Evolutionary conservation across 2,797 vertebrate genomes (phyloP).

Genomic region (Danio jaintianensis): DNA sequence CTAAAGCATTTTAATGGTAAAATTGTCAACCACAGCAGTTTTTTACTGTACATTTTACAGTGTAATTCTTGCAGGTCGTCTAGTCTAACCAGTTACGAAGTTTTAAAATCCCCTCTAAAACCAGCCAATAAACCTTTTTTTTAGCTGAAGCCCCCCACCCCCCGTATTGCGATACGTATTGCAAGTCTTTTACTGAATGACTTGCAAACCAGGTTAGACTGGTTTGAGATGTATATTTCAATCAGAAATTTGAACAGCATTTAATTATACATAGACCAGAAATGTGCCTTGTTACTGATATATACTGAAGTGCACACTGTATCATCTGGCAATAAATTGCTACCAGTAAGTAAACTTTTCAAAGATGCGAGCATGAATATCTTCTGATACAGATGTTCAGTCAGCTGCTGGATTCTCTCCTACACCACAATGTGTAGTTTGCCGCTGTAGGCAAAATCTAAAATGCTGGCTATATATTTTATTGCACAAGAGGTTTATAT

Average conservation of each 20-base stretch:
- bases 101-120: background rate
- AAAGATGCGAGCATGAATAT: slow-evolving; percentile 32
- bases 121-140: background rate
- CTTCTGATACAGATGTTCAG: slow-evolving; percentile 27
- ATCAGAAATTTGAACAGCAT: background rate
- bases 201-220: background rate
- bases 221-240: background rate
- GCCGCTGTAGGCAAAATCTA: slow-evolving; percentile 60
- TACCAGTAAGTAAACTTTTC: slow-evolving; percentile 5
- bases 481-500: slow-evolving; percentile 73
- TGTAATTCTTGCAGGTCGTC: background rate
- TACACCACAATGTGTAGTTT: slow-evolving; percentile 42
- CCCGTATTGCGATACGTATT: too few relatives aligned
- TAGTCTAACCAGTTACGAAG: background rate
- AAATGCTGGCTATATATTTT: slow-evolving; percentile 64
- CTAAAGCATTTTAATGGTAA: background rate
- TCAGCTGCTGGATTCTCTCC: slow-evolving; percentile 18
- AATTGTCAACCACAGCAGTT: too few relatives aligned
- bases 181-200: too few relatives aligned
- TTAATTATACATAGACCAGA: slow-evolving; percentile 2
- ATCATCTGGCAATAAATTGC: slow-evolving; percentile 34
- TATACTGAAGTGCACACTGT: background rate
- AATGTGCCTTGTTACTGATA: background rate
- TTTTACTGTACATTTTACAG: too few relatives aligned
- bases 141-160: too few relatives aligned